Percentiles rank a stretch among this genome's conserved stretches.
These are phyloP conservation scores for Chromobotia macracanthus DNA, from an alignment of 2,797 vertebrate genomes.

Conservation along the genomic window DNA sequence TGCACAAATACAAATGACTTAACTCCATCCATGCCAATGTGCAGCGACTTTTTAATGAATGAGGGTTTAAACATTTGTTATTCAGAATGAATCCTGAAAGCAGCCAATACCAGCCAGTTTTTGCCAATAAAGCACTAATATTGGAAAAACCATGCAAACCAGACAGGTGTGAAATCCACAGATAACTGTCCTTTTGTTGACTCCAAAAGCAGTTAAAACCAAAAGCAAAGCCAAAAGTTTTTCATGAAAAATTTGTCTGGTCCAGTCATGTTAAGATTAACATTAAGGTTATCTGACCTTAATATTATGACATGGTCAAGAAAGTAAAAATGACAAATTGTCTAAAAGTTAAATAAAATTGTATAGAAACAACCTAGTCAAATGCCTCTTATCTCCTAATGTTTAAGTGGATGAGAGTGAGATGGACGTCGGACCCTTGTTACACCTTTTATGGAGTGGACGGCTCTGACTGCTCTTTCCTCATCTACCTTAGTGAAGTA, in stretches of 20 bases:
- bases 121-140: background rate
- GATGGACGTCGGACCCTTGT: conserved; percentile 97
- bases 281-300: no score
- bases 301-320: no score
- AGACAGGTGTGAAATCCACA: background rate
- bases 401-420: conserved; percentile 90
- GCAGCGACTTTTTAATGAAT: background rate
- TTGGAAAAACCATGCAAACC: background rate
- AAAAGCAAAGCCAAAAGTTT: background rate
- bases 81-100: background rate
- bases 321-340: no score
- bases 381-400: background rate
- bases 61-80: background rate
- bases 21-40: conserved; percentile 2
- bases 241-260: background rate
- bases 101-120: background rate
- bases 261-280: background rate
- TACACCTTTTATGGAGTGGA: conserved; percentile 96
- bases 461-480: conserved; percentile 94
- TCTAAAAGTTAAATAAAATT: no score
- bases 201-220: background rate
- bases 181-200: background rate
- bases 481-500: conserved; percentile 94
- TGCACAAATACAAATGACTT: no score
- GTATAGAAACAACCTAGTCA: no score